Conservation (phyloP, 2,113 vertebrate species). For the Chascanopsetta lugubris region DNA sequence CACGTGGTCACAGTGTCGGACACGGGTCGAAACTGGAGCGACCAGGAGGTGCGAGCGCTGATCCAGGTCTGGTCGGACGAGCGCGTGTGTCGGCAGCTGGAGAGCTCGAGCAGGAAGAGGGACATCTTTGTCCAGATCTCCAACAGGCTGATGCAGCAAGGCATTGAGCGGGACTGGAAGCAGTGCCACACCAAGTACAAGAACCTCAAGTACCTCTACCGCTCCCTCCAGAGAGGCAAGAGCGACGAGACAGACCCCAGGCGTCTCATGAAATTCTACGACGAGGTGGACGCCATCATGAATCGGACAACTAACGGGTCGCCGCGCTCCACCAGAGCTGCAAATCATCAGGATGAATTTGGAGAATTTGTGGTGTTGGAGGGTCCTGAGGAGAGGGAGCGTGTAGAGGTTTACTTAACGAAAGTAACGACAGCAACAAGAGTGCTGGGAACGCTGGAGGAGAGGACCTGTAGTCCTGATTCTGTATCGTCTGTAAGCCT, state of each 20-base stretch:
- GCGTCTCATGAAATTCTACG: constrained; percentile 87
- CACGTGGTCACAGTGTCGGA: constrained; percentile 84
- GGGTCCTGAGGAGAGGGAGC: constrained; percentile 33
- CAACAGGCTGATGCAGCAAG: constrained; percentile 82
- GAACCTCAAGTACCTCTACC: constrained; percentile 91
- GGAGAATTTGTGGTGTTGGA: not conserved
- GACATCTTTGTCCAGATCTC: constrained; percentile 90
- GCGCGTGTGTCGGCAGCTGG: constrained; percentile 85
- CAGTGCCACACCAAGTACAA: constrained; percentile 91
- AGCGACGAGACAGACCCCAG: constrained; percentile 75
- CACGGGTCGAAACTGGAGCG: constrained; percentile 87
- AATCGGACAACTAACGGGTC: constrained; percentile 56
- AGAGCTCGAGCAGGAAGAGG: constrained; percentile 89
- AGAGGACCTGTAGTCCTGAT: constrained; percentile 34
- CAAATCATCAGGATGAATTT: constrained; percentile 27
- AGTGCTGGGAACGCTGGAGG: not conserved
- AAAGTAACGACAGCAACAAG: not conserved
- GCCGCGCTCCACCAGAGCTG: not conserved
- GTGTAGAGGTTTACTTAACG: not conserved
- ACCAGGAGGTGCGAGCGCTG: constrained; percentile 87
- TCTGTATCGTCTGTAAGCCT: constrained; percentile 1
- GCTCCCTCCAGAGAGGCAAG: constrained; percentile 85
- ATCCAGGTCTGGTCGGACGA: constrained; percentile 87
- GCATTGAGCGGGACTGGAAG: constrained; percentile 90
- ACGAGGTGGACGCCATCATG: constrained; percentile 87